A percentile compares a stretch with the other conserved stretches of the same genome.
These are phyloP conservation scores for Campylorhamphus procurvoides DNA, from an alignment of 2,113 vertebrate genomes.

Conservation along the genomic window DNA sequence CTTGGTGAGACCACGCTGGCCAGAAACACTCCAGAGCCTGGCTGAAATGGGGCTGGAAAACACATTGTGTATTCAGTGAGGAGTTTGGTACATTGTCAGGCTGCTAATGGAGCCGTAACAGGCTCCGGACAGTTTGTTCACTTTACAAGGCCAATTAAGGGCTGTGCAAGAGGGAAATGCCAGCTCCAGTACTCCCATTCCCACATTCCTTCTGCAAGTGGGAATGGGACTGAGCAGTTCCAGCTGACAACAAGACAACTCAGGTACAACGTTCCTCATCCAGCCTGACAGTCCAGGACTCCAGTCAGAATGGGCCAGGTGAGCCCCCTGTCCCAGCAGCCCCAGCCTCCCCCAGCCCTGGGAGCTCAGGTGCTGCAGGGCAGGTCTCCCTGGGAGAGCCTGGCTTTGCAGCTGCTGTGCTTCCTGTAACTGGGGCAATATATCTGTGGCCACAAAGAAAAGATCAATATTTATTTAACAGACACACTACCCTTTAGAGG, in stretches of 20 bases:
- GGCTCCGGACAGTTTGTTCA: background rate
- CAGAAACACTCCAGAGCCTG: background rate
- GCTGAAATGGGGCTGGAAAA: background rate
- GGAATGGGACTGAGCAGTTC: background rate
- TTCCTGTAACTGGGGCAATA: background rate
- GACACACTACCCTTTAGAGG: conserved; percentile 59
- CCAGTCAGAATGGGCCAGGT: fast-evolving
- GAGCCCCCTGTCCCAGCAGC: background rate
- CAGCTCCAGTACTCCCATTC: background rate
- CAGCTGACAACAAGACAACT: fast-evolving
- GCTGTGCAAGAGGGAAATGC: background rate
- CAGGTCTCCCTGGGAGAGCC: background rate
- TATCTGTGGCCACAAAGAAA: conserved; percentile 49
- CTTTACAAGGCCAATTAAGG: background rate
- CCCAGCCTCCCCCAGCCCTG: background rate
- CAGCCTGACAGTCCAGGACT: background rate
- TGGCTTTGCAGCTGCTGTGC: background rate
- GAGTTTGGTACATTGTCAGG: background rate
- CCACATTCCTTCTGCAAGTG: background rate
- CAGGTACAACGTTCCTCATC: fast-evolving
- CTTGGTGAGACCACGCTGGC: fast-evolving
- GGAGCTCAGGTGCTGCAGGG: fast-evolving
- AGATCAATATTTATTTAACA: conserved; percentile 72
- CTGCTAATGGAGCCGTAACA: background rate
- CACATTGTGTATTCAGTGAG: background rate